These are phyloP conservation scores for Prionailurus viverrinus DNA, from an alignment of 2,113 vertebrate genomes.

Conservation along the genomic window DNA sequence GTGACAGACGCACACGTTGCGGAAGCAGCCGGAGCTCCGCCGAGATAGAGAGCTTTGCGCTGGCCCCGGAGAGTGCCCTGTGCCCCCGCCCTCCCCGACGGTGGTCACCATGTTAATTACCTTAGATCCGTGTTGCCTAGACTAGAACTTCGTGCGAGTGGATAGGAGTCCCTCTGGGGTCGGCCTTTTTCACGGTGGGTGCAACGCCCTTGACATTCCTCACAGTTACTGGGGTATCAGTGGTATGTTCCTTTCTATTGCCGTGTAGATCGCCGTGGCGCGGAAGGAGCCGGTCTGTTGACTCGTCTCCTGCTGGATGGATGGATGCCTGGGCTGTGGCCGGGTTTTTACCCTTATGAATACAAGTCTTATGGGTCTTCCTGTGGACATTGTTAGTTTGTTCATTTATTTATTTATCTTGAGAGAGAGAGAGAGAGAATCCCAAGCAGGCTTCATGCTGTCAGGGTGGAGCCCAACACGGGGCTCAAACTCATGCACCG, in stretches of 20 bases:
- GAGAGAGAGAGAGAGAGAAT: too few relatives aligned
- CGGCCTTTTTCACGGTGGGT: not conserved
- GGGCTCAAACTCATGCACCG: too few relatives aligned
- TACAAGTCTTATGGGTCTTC: not conserved
- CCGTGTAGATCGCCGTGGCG: accelerated
- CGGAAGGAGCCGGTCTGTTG: not conserved
- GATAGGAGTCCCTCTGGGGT: accelerated
- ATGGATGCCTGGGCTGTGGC: not conserved
- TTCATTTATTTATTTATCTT: too few relatives aligned
- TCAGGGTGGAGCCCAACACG: too few relatives aligned
- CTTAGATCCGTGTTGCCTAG: accelerated
- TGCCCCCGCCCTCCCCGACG: accelerated
- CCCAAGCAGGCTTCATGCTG: too few relatives aligned
- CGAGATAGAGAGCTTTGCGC: accelerated
- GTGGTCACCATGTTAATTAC: accelerated
- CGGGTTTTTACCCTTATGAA: not conserved
- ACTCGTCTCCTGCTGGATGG: not conserved
- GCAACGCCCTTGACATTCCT: accelerated
- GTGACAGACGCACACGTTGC: not conserved
- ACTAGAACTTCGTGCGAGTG: not conserved
- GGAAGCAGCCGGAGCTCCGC: not conserved
- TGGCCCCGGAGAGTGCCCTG: accelerated
- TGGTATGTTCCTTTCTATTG: not conserved
- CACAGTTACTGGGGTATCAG: accelerated
- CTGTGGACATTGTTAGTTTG: too few relatives aligned